Base-by-base conservation (phyloP, 2,113 vertebrate genomes). In the Ceuthmochares aereus region DNA sequence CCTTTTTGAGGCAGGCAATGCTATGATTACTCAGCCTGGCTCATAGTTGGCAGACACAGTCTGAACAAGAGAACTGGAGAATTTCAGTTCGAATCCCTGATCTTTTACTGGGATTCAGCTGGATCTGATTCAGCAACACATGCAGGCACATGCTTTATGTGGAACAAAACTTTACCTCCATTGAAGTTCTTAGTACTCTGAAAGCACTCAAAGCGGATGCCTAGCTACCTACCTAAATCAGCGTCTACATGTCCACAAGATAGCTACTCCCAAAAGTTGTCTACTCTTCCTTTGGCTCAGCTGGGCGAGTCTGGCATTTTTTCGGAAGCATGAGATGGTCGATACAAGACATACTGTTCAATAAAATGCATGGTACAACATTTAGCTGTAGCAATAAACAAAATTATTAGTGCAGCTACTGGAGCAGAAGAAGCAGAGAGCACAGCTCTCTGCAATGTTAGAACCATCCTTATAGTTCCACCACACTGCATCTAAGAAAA, bases 81-180 rank as follows among this genome's bases (percentile, higher is more conserved):
- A 94, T 93, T 83, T 91, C 78, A 17, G 37, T 68, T 91, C 88
- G 92, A 96, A 95, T 96, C 93, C 90, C 93, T 76, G 74, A 94
- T 96, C 90, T 93, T 93, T 93, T 91, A 80, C 84, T 83, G 89
- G 76, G 93, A 85, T 76, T 89, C 91, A 95, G 85, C 76, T 94
- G 92, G 94, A 87, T 67, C 45, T 19, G 77, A 85, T 95, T 97
- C 92, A 95, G 94, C 68, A 78, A 40, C 76, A 75, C 93, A 89
- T n/a, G 93, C 92, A 95, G 69, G 73, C 93, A 93, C 96, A 97
- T 49, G 93, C 93, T 69, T 22, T 9, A 76, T 14, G 47, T 89
- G 79, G 93, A 95, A 93, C 73, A 94, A 91, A 94, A 87, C 1
- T 1, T 90, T 94, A 95, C 86, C 90, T 89, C 90, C 93, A 55